phyloP scores from a whole-genome alignment of 2,888 invertebrate species.

The Nudaria mundana region DNA sequence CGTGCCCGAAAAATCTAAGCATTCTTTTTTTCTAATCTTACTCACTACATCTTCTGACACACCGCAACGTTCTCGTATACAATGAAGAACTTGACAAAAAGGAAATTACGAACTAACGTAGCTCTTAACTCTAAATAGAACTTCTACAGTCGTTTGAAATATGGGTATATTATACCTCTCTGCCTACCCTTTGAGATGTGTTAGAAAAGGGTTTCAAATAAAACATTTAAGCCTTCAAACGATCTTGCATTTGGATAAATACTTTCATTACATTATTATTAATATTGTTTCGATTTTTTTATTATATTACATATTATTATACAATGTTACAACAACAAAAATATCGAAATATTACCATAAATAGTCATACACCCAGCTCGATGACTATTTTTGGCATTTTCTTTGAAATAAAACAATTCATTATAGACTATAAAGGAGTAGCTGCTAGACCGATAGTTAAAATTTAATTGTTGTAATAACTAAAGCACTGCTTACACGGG shows the following conservation, averaged over 20 bases:
- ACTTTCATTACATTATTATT: slow-evolving; percentile 37
- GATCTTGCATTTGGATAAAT: slow-evolving; percentile 50
- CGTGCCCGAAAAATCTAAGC: no score
- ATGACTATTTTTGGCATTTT: slow-evolving; percentile 45
- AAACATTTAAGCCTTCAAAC: slow-evolving; percentile 46
- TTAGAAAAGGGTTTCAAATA: slow-evolving; percentile 19
- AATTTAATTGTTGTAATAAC: no score
- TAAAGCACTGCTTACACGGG: no score
- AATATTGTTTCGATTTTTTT: slow-evolving; percentile 20
- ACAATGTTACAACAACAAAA: slow-evolving; percentile 12
- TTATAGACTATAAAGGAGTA: slow-evolving; percentile 43
- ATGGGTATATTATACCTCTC: not conserved
- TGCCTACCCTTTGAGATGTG: not conserved
- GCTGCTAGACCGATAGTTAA: no score
- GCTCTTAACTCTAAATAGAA: no score
- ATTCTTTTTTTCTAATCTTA: no score
- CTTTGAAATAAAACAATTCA: slow-evolving; percentile 24
- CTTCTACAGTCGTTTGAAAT: no score
- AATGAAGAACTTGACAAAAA: no score
- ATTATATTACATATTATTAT: slow-evolving; percentile 29
- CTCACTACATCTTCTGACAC: no score
- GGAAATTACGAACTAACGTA: no score
- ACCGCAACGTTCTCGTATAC: no score
- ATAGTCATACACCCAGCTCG: slow-evolving; percentile 65
- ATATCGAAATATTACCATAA: slow-evolving; percentile 36